Evolutionary conservation across 2,888 invertebrate species (phyloP).

Genomic region (Oeneis ivallda): DNA sequence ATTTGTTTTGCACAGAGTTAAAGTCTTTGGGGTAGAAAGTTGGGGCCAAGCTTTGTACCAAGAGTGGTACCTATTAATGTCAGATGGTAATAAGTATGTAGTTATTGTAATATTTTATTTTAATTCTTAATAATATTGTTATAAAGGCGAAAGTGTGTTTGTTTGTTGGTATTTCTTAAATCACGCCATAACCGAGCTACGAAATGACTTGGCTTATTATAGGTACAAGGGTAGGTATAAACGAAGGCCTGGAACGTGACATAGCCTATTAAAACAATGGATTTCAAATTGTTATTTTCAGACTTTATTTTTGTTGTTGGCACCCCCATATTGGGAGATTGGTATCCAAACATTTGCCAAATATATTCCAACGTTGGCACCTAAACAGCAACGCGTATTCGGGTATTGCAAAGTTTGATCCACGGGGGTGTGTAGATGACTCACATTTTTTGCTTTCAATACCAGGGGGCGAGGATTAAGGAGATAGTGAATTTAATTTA

Average conservation of each 20-base stretch:
- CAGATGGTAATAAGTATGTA: no score
- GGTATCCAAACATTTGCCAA: background rate
- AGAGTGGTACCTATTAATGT: background rate
- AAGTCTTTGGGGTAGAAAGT: constrained; percentile 18
- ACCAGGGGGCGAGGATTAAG: constrained; percentile 25
- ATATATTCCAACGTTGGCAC: constrained; percentile 25
- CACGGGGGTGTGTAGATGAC: constrained; percentile 39
- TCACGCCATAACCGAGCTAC: no score
- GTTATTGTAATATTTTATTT: no score
- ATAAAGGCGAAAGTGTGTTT: no score
- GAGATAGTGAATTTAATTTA: constrained; percentile 31
- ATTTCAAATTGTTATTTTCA: no score
- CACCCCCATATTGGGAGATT: background rate
- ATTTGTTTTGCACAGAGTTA: constrained; percentile 17
- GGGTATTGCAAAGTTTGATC: constrained; percentile 22
- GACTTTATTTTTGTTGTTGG: background rate
- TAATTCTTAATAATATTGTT: no score
- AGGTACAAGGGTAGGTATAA: no score
- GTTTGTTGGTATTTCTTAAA: no score
- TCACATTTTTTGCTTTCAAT: constrained; percentile 39
- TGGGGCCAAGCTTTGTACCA: constrained; percentile 11
- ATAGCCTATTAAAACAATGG: no score
- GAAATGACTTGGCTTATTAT: no score
- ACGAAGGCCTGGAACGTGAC: no score
- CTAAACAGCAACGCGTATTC: constrained; percentile 1